Evolutionary conservation across 2,888 invertebrate species (phyloP), one percentile per base, ranked within the genome.

Genomic region (Phalera bucephala): DNA sequence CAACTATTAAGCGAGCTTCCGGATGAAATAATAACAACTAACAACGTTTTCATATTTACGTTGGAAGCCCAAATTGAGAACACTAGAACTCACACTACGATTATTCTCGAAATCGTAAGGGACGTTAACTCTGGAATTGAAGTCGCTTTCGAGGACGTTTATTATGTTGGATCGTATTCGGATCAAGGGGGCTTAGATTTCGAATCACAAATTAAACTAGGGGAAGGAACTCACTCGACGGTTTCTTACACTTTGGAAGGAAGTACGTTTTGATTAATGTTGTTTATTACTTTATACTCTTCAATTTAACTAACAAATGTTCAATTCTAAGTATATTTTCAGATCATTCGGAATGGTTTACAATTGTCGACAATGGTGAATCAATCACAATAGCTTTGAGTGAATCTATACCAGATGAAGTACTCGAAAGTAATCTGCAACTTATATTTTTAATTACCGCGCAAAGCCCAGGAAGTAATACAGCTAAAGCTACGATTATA

Each of bases 371-470:
- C 6, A 21, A 8, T 21, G 47, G 31, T 3, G 58, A 62, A 31
- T 40, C 50, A 2, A 29, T 49, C 2, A 36, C 33, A 3, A 10
- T 64, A 14, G 34, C 15, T n/a, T 6, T 58, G 2, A 19, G 17
- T 0, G 40, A 13, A 8, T 27, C 52, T 3, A 52, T 69, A 12
- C 66, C 69, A 2, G 26, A 39, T 2, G 52, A 49, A 10, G 47
- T 67, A 8, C 17, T 60, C 5, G 36, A 41, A 9, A 60, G 56
- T 19, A 65, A 67, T 31, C 50, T 45, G 8, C 52, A 61, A 23
- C 49, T 72, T 12, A 33, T 64, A 3, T 66, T 70, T 19, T 31
- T 38, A 3, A 28, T 67, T n/a, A 42, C 10, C 3, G 70, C 70
- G 5, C 30, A 46, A 7, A 52, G 47, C 28, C 31, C 47, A 0